These are phyloP conservation scores for Anagyrus pseudococci DNA, from an alignment of 2,888 invertebrate genomes.

Conservation along the genomic window DNA sequence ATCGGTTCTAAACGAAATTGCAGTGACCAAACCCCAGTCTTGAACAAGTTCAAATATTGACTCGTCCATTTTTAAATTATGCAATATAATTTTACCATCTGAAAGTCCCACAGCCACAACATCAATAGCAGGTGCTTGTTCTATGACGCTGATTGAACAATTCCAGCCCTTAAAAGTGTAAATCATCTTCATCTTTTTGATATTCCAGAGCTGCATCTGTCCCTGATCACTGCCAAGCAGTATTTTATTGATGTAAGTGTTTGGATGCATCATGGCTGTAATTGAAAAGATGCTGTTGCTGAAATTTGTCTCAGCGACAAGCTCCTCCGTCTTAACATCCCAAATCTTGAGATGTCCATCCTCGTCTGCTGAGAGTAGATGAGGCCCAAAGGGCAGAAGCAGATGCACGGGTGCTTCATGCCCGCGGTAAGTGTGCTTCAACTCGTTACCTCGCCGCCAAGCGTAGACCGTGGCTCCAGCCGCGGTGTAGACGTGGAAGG, in stretches of 20 bases:
- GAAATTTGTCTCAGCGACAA: conserved; percentile 74
- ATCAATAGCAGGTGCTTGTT: conserved; percentile 91
- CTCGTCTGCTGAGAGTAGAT: conserved; percentile 85
- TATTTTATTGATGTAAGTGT: conserved; percentile 93
- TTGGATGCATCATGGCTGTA: conserved; percentile 87
- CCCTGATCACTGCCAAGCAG: conserved; percentile 88
- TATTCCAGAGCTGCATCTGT: conserved; percentile 86
- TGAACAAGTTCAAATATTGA: conserved; percentile 85
- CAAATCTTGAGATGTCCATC: conserved; percentile 80
- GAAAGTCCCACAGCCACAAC: conserved; percentile 87
- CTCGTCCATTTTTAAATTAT: conserved; percentile 87
- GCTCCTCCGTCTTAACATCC: conserved; percentile 79
- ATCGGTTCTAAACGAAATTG: conserved; percentile 86
- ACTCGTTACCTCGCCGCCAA: conserved; percentile 86
- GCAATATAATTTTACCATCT: conserved; percentile 82
- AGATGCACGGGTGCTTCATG: conserved; percentile 77
- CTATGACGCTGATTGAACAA: conserved; percentile 74
- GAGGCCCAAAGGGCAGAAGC: conserved; percentile 84
- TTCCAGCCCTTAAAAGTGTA: conserved; percentile 81
- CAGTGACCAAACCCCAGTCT: conserved; percentile 89
- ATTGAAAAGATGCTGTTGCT: conserved; percentile 76
- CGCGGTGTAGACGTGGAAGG: conserved; percentile 79
- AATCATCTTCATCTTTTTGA: conserved; percentile 77
- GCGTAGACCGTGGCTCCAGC: conserved; percentile 80
- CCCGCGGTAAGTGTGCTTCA: conserved; percentile 81